These are phyloP conservation scores for Hoplostethus mediterraneus DNA, from an alignment of 2,797 vertebrate species.

Conservation along the genomic window DNA sequence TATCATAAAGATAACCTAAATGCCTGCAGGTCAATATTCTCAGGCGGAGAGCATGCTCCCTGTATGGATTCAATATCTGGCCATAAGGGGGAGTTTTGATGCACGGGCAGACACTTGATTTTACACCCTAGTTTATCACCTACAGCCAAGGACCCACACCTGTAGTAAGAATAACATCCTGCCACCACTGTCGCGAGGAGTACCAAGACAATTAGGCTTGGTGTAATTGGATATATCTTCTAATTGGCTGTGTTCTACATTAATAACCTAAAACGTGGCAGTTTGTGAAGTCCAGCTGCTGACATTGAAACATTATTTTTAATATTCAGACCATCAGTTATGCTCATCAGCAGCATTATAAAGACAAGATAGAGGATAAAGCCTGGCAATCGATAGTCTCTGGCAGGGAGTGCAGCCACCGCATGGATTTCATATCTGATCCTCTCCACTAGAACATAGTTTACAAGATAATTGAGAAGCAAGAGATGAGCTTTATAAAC, in stretches of 20 bases:
- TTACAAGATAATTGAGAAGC: conserved; percentile 65
- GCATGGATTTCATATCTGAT: conserved; percentile 76
- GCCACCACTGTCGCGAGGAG: too few species aligned
- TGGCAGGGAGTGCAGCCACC: conserved; percentile 53
- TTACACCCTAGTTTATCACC: too few species aligned
- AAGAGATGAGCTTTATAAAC: conserved; percentile 66
- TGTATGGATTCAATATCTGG: neutral
- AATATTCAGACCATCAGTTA: conserved; percentile 24
- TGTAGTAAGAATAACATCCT: too few species aligned
- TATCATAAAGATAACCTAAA: conserved; percentile 33
- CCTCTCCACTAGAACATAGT: conserved; percentile 55
- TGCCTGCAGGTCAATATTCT: conserved; percentile 48
- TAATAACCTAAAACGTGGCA: neutral
- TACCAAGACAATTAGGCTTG: too few species aligned
- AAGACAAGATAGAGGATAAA: conserved; percentile 57
- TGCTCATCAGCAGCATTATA: conserved; percentile 44
- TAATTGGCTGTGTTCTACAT: neutral
- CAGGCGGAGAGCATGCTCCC: neutral
- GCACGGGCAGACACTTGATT: too few species aligned
- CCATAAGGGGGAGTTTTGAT: neutral
- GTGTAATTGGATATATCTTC: too few species aligned
- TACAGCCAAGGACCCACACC: neutral
- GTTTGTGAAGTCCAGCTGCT: neutral
- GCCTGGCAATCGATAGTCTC: conserved; percentile 57
- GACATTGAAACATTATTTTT: conserved; percentile 1